These are phyloP conservation scores for Bos indicus DNA, from an alignment of 2,113 vertebrate species.

Conservation along the genomic window DNA sequence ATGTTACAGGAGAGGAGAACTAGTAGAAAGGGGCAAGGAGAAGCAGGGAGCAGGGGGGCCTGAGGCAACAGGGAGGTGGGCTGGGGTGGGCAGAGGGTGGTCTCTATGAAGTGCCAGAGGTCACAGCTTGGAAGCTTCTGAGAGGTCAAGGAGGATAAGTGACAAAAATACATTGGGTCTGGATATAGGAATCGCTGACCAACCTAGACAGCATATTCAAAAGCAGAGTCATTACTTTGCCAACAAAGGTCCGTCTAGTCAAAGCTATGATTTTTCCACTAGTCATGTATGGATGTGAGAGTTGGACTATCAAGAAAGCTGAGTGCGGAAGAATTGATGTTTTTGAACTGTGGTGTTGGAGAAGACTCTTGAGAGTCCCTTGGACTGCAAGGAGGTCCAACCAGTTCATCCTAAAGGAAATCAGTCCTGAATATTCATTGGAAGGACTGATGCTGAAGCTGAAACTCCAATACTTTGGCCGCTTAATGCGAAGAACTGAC, in stretches of 20 bases:
- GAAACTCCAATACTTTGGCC: neutral
- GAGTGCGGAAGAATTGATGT: neutral
- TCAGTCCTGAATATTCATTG: neutral
- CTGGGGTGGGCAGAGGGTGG: fast-evolving
- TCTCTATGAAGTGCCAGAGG: neutral
- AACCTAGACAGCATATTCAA: neutral
- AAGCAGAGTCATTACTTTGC: neutral
- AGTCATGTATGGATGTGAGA: neutral
- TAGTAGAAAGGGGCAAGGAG: neutral
- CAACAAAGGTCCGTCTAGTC: fast-evolving
- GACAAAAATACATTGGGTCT: neutral
- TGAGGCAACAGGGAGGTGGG: neutral
- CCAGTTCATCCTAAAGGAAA: neutral
- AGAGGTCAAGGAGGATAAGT: neutral
- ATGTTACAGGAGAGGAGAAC: neutral
- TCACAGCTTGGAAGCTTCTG: neutral
- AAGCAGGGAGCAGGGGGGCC: neutral
- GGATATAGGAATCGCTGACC: neutral
- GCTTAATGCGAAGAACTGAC: neutral
- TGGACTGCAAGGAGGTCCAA: neutral
- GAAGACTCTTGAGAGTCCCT: neutral
- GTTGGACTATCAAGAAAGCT: neutral
- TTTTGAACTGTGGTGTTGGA: neutral
- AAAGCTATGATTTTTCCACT: neutral
- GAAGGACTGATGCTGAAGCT: neutral